phyloP scores from a whole-genome alignment of 1,140 invertebrate genomes.

The Harpegnathos saltator region DNA sequence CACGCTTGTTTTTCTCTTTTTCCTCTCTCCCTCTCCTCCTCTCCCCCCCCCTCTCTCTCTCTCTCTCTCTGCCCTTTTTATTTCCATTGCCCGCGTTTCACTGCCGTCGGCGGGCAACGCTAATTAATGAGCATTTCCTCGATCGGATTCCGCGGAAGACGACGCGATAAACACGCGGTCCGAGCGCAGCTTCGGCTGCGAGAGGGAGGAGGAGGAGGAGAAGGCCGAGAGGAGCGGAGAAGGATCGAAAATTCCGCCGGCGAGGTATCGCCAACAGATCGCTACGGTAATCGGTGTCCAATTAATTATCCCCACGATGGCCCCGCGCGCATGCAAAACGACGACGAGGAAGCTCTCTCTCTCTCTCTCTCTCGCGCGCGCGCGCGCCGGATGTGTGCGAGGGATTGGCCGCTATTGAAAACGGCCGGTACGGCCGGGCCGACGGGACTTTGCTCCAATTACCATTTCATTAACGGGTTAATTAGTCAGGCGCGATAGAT shows the following conservation, averaged over 20 bases:
- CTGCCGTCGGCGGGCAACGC: too few species aligned
- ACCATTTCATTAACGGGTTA: conserved; percentile 64
- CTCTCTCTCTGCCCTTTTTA: too few species aligned
- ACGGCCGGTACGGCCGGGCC: background rate
- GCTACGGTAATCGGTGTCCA: conserved; percentile 26
- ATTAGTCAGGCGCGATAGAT: conserved; percentile 61
- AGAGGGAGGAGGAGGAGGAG: too few species aligned
- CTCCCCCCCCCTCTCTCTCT: too few species aligned
- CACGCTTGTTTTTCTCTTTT: too few species aligned
- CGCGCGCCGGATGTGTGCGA: background rate
- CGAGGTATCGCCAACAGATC: background rate
- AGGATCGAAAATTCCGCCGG: background rate
- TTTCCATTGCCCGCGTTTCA: too few species aligned
- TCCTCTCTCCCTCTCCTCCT: too few species aligned
- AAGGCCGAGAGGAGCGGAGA: background rate
- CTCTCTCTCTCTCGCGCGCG: too few species aligned
- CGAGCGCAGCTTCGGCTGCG: background rate
- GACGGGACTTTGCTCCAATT: conserved; percentile 62
- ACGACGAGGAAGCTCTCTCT: too few species aligned
- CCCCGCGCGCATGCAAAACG: background rate
- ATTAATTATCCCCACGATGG: conserved; percentile 64
- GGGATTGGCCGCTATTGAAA: conserved; percentile 1
- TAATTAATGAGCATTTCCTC: conserved; percentile 17
- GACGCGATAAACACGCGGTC: background rate
- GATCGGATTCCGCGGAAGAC: background rate